Conservation (phyloP, 2,113 vertebrate genomes). For the Bufo bufo region DNA sequence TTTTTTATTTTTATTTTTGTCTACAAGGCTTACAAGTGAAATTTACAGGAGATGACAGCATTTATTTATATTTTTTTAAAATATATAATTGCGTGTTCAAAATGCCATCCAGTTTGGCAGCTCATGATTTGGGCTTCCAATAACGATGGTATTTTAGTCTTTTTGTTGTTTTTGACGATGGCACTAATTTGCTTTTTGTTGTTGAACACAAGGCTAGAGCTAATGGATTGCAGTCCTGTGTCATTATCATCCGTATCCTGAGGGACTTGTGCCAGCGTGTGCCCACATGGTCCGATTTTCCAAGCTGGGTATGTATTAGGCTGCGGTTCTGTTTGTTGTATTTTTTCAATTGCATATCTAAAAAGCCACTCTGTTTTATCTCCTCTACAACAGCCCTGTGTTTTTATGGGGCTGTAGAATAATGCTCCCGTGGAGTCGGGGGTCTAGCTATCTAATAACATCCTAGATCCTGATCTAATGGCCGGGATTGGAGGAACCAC, state of each 20-base stretch:
- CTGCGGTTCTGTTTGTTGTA: neutral
- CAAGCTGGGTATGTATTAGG: slow-evolving; percentile 90
- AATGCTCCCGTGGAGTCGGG: too few species aligned
- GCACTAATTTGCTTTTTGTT: slow-evolving; percentile 82
- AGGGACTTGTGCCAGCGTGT: slow-evolving; percentile 96
- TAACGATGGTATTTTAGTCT: slow-evolving; percentile 73
- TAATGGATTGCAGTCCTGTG: slow-evolving; percentile 98
- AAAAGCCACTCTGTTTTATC: neutral
- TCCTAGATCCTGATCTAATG: too few species aligned
- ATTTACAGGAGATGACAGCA: slow-evolving; percentile 89
- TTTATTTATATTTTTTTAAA: slow-evolving; percentile 65
- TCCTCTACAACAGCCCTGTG: too few species aligned
- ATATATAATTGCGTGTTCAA: slow-evolving; percentile 89
- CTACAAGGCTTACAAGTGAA: slow-evolving; percentile 76
- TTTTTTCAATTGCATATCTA: neutral
- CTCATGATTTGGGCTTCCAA: slow-evolving; percentile 74
- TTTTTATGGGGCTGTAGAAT: too few species aligned
- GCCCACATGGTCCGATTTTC: slow-evolving; percentile 95
- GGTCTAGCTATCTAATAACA: too few species aligned
- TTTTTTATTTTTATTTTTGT: slow-evolving; percentile 64
- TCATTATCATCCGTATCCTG: slow-evolving; percentile 97
- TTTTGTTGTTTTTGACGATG: slow-evolving; percentile 61
- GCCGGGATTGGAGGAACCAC: too few species aligned
- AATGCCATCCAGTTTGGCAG: slow-evolving; percentile 97
- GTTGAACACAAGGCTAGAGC: slow-evolving; percentile 98